Evolutionary conservation across 2,888 invertebrate genomes (phyloP).

Genomic region (Platycheirus albimanus): DNA sequence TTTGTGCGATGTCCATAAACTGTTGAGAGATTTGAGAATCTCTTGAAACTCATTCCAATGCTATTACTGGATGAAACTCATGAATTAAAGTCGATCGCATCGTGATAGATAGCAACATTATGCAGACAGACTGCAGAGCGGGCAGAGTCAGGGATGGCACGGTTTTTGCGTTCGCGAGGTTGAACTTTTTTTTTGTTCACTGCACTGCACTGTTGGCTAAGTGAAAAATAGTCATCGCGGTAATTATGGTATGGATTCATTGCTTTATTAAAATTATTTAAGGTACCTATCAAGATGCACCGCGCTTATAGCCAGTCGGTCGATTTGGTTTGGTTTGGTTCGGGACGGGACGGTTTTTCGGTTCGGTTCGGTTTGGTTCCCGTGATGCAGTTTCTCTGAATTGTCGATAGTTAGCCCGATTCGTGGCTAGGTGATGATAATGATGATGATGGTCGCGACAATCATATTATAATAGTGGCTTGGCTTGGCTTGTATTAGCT

Average conservation of each 20-base stretch:
- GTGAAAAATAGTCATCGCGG: constrained; percentile 74
- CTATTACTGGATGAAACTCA: constrained; percentile 71
- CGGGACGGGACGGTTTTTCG: constrained; percentile 12
- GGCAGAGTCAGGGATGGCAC: constrained; percentile 59
- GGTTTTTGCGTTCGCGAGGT: constrained; percentile 22
- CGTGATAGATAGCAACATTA: constrained; percentile 68
- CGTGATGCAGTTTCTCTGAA: constrained; percentile 31
- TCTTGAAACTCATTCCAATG: constrained; percentile 67
- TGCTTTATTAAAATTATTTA: constrained; percentile 74
- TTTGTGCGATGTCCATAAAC: constrained; percentile 53
- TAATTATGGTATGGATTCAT: constrained; percentile 74
- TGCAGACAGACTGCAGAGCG: constrained; percentile 27
- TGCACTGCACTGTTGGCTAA: constrained; percentile 41
- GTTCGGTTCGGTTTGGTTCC: constrained; percentile 26
- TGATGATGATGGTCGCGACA: constrained; percentile 74
- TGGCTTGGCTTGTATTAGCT: too few species aligned
- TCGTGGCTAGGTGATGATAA: constrained; percentile 74
- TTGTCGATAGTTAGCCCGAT: constrained; percentile 69
- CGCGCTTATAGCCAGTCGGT: constrained; percentile 10
- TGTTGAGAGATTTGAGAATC: constrained; percentile 51
- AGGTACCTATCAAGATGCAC: constrained; percentile 64
- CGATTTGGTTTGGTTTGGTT: constrained; percentile 14
- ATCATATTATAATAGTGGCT: constrained; percentile 72
- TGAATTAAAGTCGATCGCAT: constrained; percentile 74
- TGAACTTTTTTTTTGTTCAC: not conserved